Evolutionary conservation across 2,797 vertebrate genomes (phyloP).

Genomic region (Columba guinea): DNA sequence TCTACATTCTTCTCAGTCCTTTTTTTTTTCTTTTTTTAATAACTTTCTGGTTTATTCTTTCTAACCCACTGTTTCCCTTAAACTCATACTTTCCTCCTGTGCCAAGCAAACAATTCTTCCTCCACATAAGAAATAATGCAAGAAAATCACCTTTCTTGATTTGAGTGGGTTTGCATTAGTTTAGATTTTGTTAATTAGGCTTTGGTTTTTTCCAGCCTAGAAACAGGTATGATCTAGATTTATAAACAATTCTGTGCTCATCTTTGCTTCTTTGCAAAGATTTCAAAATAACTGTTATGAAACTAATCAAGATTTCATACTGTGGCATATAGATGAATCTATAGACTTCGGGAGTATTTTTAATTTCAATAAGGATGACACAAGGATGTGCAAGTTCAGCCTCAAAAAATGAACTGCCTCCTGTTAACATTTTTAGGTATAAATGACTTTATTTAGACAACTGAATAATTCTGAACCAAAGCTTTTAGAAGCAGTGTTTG

Average conservation of each 20-base stretch:
- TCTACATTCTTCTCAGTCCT: not conserved
- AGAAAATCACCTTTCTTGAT: not conserved
- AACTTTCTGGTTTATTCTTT: not conserved
- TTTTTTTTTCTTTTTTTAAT: not conserved
- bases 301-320: not conserved
- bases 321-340: not conserved
- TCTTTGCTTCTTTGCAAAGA: not conserved
- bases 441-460: not conserved
- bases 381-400: not conserved
- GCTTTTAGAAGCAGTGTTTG: not conserved
- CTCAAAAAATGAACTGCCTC: not conserved
- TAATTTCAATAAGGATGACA: not conserved
- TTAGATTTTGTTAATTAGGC: not conserved
- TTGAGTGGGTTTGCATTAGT: not conserved
- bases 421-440: not conserved
- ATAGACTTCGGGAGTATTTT: not conserved
- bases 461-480: not conserved
- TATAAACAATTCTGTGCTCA: not conserved
- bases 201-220: not conserved
- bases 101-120: not conserved
- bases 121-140: not conserved
- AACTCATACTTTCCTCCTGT: not conserved
- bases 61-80: not conserved
- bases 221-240: not conserved
- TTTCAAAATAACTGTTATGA: not conserved